These are phyloP conservation scores for Vultur gryphus DNA, from an alignment of 2,797 vertebrate species.

Conservation along the genomic window DNA sequence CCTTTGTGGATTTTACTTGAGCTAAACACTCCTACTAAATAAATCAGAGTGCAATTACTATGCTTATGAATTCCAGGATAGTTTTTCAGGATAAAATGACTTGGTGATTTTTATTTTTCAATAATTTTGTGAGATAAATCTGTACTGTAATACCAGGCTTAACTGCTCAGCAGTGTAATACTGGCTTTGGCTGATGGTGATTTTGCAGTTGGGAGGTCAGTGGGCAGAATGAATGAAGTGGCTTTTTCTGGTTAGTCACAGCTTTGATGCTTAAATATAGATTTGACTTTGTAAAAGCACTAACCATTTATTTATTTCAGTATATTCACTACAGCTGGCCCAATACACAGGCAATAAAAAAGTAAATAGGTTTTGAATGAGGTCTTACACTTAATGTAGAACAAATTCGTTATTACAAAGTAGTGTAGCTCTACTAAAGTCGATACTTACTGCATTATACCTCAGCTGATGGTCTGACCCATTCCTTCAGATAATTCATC, in stretches of 20 bases:
- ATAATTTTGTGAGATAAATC: background rate
- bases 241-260: background rate
- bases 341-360: background rate
- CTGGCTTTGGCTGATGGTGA: background rate
- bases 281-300: background rate
- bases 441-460: background rate
- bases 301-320: background rate
- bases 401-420: background rate
- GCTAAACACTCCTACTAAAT: background rate
- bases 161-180: background rate
- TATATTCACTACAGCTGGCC: background rate
- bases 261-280: background rate
- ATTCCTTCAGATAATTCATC: background rate
- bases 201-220: background rate
- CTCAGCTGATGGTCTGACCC: background rate
- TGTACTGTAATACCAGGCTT: background rate
- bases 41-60: background rate
- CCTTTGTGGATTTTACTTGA: background rate
- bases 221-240: background rate
- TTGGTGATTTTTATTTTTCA: background rate
- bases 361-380: background rate
- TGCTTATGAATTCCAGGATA: background rate
- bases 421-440: background rate
- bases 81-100: background rate
- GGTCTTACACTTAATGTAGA: background rate